A percentile compares a stretch with the other conserved stretches of the same genome.
These are phyloP conservation scores for Ladona fulva DNA, from an alignment of 1,140 invertebrate genomes.

Conservation along the genomic window DNA sequence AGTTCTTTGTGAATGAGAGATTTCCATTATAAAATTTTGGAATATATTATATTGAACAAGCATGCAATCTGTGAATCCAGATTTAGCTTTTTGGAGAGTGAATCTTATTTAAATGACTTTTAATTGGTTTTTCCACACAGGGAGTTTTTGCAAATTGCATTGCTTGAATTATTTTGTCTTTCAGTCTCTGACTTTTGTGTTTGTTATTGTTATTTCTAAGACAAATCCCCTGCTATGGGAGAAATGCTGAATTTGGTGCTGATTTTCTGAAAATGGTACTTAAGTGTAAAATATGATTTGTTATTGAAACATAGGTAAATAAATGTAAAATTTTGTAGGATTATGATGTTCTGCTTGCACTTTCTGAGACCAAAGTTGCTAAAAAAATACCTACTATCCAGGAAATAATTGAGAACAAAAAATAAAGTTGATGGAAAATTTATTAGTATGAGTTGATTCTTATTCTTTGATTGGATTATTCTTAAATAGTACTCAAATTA, in stretches of 20 bases:
- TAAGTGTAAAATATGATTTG: neutral
- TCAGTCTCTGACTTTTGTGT: neutral
- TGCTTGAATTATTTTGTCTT: neutral
- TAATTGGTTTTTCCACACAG: neutral
- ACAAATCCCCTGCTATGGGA: neutral
- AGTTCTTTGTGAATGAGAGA: neutral
- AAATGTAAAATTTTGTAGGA: neutral
- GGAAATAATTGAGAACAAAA: no score
- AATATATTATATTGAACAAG: neutral
- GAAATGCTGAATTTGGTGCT: neutral
- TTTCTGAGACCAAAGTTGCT: no score
- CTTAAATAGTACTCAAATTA: no score
- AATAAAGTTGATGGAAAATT: no score
- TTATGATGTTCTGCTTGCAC: neutral
- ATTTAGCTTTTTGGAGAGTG: neutral
- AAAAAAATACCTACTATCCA: no score
- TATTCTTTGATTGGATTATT: no score
- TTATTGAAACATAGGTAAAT: neutral
- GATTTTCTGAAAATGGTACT: constrained; percentile 9
- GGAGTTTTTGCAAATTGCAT: neutral
- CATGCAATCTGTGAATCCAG: neutral
- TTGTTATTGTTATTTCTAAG: constrained; percentile 3
- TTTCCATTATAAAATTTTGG: neutral
- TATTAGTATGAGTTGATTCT: no score
- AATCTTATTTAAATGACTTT: neutral